Evolutionary conservation across 92 coral and sea anemone species (phyloP).

Genomic region (Zoanthus sansibaricus): DNA sequence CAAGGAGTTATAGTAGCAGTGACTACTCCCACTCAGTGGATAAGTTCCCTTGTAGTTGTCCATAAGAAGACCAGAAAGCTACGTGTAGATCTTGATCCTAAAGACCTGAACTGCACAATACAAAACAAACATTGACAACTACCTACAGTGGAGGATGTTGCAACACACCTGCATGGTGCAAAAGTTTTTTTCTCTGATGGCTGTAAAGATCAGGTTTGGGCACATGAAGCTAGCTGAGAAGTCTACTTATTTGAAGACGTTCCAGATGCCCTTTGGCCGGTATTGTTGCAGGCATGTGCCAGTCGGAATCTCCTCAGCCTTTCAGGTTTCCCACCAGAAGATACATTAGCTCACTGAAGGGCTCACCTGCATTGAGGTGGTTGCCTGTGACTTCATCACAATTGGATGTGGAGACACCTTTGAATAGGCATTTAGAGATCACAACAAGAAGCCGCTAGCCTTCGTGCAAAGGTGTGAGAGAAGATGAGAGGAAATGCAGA

Average conservation of each 20-base stretch:
- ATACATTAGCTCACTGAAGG: too few species aligned
- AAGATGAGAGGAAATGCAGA: too few species aligned
- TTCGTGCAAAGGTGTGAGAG: too few species aligned
- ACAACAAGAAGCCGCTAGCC: too few species aligned
- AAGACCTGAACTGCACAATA: constrained; percentile 57
- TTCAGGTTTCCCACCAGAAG: neutral
- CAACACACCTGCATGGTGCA: constrained; percentile 39
- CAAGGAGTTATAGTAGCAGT: constrained; percentile 60
- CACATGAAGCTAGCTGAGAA: constrained; percentile 61
- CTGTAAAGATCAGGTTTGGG: constrained; percentile 64
- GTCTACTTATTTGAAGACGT: constrained; percentile 46
- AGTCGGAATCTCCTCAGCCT: neutral
- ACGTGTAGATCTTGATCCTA: constrained; percentile 48
- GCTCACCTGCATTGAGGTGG: too few species aligned
- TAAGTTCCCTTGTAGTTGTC: constrained; percentile 56
- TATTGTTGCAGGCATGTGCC: neutral
- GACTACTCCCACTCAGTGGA: constrained; percentile 62
- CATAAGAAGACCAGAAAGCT: constrained; percentile 56
- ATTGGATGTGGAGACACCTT: too few species aligned
- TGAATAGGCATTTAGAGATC: too few species aligned
- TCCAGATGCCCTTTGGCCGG: neutral
- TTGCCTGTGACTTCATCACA: too few species aligned
- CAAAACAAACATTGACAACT: constrained; percentile 56
- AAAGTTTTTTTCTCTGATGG: constrained; percentile 49
- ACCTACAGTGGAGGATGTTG: constrained; percentile 46